phyloP scores from a whole-genome alignment of 2,888 invertebrate genomes.

The Pharmacophagus antenor region DNA sequence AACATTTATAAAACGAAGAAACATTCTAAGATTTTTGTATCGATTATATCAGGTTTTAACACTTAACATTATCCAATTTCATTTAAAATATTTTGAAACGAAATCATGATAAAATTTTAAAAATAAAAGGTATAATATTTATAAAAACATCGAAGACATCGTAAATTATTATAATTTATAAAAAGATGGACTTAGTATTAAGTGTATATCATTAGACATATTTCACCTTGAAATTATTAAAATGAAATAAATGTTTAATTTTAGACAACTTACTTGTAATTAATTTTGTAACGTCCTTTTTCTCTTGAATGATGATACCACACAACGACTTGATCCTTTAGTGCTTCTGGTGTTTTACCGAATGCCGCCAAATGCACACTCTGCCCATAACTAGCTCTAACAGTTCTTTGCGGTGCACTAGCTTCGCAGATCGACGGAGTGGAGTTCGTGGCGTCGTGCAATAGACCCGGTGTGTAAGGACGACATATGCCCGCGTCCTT shows the following conservation, averaged over 20 bases:
- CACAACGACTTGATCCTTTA: slow-evolving; percentile 68
- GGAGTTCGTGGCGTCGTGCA: slow-evolving; percentile 83
- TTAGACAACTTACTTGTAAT: slow-evolving; percentile 73
- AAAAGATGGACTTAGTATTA: no score
- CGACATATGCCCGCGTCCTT: slow-evolving; percentile 81
- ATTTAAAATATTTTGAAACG: no score
- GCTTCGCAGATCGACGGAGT: slow-evolving; percentile 81
- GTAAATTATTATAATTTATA: no score
- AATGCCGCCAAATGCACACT: slow-evolving; percentile 82
- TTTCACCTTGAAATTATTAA: neutral
- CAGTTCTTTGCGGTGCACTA: slow-evolving; percentile 77
- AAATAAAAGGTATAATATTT: no score
- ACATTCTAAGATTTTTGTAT: no score
- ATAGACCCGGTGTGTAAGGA: slow-evolving; percentile 78
- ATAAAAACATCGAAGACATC: no score
- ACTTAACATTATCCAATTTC: no score
- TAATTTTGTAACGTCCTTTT: slow-evolving; percentile 77
- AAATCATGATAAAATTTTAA: no score
- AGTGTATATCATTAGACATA: no score
- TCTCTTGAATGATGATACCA: slow-evolving; percentile 80
- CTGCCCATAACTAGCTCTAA: slow-evolving; percentile 83
- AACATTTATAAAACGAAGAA: no score
- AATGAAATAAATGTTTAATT: neutral
- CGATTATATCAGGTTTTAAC: no score
- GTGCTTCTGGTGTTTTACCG: slow-evolving; percentile 72